Conservation (phyloP, 1,140 invertebrate genomes). For the Rhizoglyphus robini region DNA sequence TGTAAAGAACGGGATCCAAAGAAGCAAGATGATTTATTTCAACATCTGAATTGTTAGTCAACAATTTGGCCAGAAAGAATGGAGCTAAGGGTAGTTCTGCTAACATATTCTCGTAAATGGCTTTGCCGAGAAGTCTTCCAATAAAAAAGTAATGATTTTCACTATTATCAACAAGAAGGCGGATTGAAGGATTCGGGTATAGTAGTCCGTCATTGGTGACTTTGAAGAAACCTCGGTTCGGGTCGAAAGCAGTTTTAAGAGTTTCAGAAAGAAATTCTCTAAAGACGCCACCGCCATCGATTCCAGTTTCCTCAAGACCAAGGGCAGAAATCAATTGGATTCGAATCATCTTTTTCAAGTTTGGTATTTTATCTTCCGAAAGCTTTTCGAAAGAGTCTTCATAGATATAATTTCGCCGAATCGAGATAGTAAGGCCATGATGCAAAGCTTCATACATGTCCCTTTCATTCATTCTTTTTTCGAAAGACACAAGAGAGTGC, state of each 20-base stretch:
- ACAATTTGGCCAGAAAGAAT: constrained; percentile 76
- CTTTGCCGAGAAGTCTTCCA: constrained; percentile 85
- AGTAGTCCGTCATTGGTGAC: constrained; percentile 80
- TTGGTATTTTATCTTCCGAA: constrained; percentile 62
- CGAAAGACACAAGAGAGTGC: constrained; percentile 35
- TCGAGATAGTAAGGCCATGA: constrained; percentile 57
- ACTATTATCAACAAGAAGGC: constrained; percentile 65
- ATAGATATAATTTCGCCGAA: constrained; percentile 80
- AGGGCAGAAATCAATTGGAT: constrained; percentile 78
- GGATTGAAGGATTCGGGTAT: constrained; percentile 86
- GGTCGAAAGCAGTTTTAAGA: constrained; percentile 88
- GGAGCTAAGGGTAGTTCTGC: constrained; percentile 85
- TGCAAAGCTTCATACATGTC: constrained; percentile 52
- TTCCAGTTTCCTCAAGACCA: constrained; percentile 82
- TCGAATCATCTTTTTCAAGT: constrained; percentile 32
- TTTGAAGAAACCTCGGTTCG: constrained; percentile 84
- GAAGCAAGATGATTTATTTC: constrained; percentile 78
- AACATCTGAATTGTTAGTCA: constrained; percentile 55
- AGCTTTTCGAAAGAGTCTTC: constrained; percentile 94
- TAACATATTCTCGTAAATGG: constrained; percentile 83
- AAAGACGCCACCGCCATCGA: constrained; percentile 81
- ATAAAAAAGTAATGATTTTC: constrained; percentile 88
- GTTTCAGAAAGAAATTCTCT: constrained; percentile 81
- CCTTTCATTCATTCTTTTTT: constrained; percentile 57
- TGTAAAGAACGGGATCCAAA: constrained; percentile 28